A percentile compares a stretch with the other conserved stretches of the same genome.
phyloP scores from a whole-genome alignment of 2,113 vertebrate species.

The Onychorhynchus coronatus region DNA sequence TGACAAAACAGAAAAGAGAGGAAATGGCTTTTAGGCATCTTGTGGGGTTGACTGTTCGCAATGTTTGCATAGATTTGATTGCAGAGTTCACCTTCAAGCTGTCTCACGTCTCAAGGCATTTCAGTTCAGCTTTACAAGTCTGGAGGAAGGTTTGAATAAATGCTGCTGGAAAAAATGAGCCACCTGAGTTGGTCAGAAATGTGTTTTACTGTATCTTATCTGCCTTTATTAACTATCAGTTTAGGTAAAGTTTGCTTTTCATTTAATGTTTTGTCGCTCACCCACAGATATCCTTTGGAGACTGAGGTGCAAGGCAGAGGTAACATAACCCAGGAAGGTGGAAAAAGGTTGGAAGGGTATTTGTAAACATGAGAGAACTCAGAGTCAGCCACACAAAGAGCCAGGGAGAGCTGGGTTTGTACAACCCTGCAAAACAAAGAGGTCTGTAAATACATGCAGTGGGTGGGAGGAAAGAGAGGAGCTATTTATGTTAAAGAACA shows the following conservation, averaged over 20 bases:
- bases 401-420: not conserved
- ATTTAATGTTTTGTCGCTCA: not conserved
- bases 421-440: constrained; percentile 17
- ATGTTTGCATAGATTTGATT: not conserved
- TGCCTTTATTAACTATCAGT: constrained; percentile 1
- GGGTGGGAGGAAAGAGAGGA: not conserved
- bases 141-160: not conserved
- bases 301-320: not conserved
- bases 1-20: not conserved
- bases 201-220: constrained; percentile 18
- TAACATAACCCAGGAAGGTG: not conserved
- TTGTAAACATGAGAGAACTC: not conserved
- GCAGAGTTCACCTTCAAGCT: not conserved
- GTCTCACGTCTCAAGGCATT: not conserved
- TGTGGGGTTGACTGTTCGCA: not conserved
- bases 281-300: not conserved
- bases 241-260: constrained; percentile 13
- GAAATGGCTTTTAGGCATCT: not conserved
- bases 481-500: constrained; percentile 6
- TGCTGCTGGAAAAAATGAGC: not conserved
- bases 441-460: not conserved
- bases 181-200: not conserved
- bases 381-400: not conserved
- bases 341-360: constrained; percentile 6
- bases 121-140: not conserved